Percentiles rank a stretch among this genome's conserved stretches.
These are phyloP conservation scores for Zoanthus sansibaricus DNA, from an alignment of 92 coral and sea anemone species.

Conservation along the genomic window DNA sequence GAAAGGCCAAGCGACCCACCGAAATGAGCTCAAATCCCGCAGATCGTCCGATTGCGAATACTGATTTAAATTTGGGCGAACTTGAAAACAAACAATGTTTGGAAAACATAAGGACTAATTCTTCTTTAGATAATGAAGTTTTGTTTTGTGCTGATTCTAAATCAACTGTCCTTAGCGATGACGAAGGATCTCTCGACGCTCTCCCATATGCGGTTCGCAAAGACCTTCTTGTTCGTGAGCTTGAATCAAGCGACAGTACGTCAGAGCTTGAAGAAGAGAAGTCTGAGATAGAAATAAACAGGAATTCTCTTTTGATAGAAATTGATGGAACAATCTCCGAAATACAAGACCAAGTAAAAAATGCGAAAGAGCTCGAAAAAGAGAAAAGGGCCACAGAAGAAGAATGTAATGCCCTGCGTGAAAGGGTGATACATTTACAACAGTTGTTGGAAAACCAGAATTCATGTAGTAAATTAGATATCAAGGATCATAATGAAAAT, in stretches of 20 bases:
- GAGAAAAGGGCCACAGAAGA: slow-evolving; percentile 77
- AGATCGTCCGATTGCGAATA: not conserved
- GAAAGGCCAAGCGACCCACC: slow-evolving; percentile 18
- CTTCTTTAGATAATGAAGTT: not conserved
- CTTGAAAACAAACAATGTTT: not conserved
- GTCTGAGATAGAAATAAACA: slow-evolving; percentile 71
- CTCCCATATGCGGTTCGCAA: slow-evolving; percentile 70
- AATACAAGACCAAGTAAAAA: slow-evolving; percentile 81
- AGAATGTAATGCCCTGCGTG: slow-evolving; percentile 76
- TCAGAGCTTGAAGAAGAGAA: slow-evolving; percentile 75
- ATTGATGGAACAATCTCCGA: slow-evolving; percentile 81
- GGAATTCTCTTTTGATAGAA: slow-evolving; percentile 69
- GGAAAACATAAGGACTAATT: slow-evolving; percentile 2
- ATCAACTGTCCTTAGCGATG: slow-evolving; percentile 33
- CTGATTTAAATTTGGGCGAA: not conserved
- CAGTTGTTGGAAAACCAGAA: slow-evolving; percentile 50
- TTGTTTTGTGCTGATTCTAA: not conserved
- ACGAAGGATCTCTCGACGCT: slow-evolving; percentile 66
- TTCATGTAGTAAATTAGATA: slow-evolving; percentile 26
- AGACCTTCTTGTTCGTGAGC: slow-evolving; percentile 86
- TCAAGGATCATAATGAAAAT: slow-evolving; percentile 54
- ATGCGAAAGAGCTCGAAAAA: slow-evolving; percentile 73
- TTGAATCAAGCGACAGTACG: slow-evolving; percentile 75
- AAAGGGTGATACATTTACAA: slow-evolving; percentile 72
- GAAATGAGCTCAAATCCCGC: not conserved